Base-by-base conservation (phyloP, 2,797 vertebrate genomes). In the Tarsius wallacei region DNA sequence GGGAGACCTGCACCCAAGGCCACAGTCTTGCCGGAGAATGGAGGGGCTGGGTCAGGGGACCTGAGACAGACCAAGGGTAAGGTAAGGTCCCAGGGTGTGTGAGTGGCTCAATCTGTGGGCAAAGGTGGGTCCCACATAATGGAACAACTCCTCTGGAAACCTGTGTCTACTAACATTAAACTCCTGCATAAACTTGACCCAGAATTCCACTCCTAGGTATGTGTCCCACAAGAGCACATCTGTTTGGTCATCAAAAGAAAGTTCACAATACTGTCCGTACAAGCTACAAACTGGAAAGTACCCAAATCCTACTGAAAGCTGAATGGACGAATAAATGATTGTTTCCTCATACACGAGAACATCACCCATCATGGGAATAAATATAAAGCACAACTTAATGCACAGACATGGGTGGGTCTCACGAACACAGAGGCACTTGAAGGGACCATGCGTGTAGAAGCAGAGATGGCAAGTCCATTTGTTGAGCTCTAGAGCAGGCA, bases 341-440 rank as follows among this genome's bases (percentile, higher is more conserved):
- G 8, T 13, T 15, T 71, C 47, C 66, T 55, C 68, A 15, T 7
- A 9, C 31, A 11, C 11, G 63, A 17, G 42, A 84, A 26, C 51
- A 10, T 16, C 2, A 7, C 53, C 21, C 68, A 33, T 80, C 33
- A 17, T 7, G 17, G 24, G 36, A 66, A 28, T 5, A 28, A 57
- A 57, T 17, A 57, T 17, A 3, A 31, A 2, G 9, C 28, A 5
- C 12, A 2, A 15, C 17, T n/a, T 13, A 59, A 24, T 16, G 17
- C 11, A 28, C 5, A 22, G 3, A 14, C 2, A 0, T 1, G 0
- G 17, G 2, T 24, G 1, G 7, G 1, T 21, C 51, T 68, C 47
- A 12, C 11, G 1, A 16, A n/a, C 70, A 31, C 16, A 28, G 55
- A 7, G 2, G 16, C 31, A 15, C 84, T 21, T 24, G 36, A 11